Conservation (phyloP, 2,113 vertebrate species). For the Panurus biarmicus region DNA sequence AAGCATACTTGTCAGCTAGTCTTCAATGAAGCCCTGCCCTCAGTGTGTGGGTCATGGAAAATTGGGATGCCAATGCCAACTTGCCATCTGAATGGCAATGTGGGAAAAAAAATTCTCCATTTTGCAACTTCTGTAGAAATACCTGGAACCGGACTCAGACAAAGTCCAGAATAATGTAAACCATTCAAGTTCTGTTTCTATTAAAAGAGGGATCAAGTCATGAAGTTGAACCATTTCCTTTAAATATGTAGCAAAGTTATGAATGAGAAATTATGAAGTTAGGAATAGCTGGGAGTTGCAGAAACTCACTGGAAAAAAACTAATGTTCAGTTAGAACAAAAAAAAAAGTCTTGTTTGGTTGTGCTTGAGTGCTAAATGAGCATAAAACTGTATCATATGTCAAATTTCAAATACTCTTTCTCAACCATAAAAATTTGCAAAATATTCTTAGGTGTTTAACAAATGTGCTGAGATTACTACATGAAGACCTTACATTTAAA, state of each 20-base stretch:
- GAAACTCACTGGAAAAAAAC: background rate
- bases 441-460: background rate
- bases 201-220: background rate
- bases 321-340: background rate
- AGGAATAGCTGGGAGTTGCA: background rate
- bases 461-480: background rate
- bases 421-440: background rate
- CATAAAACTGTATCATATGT: background rate
- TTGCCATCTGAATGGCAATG: background rate
- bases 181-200: background rate
- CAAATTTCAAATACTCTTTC: background rate
- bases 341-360: background rate
- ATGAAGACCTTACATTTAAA: background rate
- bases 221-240: background rate
- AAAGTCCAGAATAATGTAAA: background rate
- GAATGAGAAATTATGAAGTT: background rate
- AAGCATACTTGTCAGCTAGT: background rate
- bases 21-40: background rate
- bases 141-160: background rate
- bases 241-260: background rate
- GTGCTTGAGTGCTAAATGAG: background rate
- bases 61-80: background rate
- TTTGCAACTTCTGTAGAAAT: background rate
- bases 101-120: background rate
- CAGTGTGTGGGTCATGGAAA: background rate